Percentiles rank a stretch among this genome's conserved stretches.
Evolutionary conservation across 2,888 invertebrate species (phyloP).

Genomic region (Athetis lepigone): DNA sequence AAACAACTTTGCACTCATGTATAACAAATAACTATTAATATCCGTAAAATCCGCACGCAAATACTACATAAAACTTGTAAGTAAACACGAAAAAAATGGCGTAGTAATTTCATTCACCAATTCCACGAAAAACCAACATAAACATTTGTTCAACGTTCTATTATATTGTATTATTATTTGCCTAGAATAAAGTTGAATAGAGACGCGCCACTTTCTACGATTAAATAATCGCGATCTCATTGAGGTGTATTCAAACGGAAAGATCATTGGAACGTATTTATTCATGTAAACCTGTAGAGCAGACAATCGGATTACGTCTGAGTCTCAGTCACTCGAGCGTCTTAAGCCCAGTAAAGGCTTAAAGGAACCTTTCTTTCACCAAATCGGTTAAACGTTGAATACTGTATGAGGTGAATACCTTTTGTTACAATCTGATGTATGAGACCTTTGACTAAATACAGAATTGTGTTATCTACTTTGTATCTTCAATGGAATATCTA

Average conservation of each 20-base stretch:
- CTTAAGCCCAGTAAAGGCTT: conserved; percentile 58
- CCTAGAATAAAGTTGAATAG: conserved; percentile 34
- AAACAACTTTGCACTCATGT: too few species aligned
- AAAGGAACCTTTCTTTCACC: conserved; percentile 45
- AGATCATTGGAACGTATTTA: conserved; percentile 48
- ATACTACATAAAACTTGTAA: conserved; percentile 39
- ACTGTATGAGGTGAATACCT: conserved; percentile 21
- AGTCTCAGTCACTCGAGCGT: conserved; percentile 51
- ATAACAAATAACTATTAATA: too few species aligned
- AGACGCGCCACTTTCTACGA: conserved; percentile 26
- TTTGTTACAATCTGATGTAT: conserved; percentile 18
- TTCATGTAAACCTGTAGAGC: conserved; percentile 49
- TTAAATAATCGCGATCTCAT: conserved; percentile 30
- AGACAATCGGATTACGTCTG: conserved; percentile 56
- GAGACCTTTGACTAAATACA: conserved; percentile 9
- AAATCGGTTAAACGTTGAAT: conserved; percentile 45
- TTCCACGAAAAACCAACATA: conserved; percentile 31
- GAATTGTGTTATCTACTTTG: conserved; percentile 1
- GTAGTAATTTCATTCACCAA: conserved; percentile 51
- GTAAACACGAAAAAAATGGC: conserved; percentile 33
- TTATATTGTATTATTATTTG: conserved; percentile 38
- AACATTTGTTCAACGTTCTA: conserved; percentile 37
- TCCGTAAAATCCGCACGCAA: conserved; percentile 37
- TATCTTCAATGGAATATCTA: too few species aligned
- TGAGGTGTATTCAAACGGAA: conserved; percentile 32